These are phyloP conservation scores for Plotosus lineatus DNA, from an alignment of 2,113 vertebrate genomes.

Conservation along the genomic window DNA sequence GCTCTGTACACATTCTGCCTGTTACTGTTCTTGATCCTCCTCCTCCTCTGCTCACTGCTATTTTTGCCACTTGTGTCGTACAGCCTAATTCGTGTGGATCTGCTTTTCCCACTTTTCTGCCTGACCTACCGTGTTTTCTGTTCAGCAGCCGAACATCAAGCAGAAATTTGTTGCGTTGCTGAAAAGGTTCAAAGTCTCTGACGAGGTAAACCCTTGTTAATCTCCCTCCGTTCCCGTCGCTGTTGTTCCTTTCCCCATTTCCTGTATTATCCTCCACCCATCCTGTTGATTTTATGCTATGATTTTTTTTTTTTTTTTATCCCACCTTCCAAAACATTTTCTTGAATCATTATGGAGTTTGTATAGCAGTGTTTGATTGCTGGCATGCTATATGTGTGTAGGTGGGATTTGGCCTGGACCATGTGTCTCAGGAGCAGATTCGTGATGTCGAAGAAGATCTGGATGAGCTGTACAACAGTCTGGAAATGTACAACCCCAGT, in stretches of 20 bases:
- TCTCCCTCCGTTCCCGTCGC: neutral
- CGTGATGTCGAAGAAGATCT: constrained; percentile 89
- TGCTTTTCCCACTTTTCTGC: constrained; percentile 26
- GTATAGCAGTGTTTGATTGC: neutral
- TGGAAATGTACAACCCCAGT: constrained; percentile 94
- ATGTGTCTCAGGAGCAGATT: constrained; percentile 89
- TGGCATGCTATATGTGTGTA: constrained; percentile 46
- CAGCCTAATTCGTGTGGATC: constrained; percentile 31
- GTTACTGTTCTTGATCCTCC: constrained; percentile 31
- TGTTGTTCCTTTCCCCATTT: constrained; percentile 8
- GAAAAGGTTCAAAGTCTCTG: constrained; percentile 75
- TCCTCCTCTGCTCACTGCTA: constrained; percentile 34
- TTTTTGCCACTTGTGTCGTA: constrained; percentile 44
- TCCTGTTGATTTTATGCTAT: neutral
- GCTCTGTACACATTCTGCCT: constrained; percentile 16
- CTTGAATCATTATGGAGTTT: neutral
- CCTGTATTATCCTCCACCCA: neutral
- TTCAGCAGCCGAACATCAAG: constrained; percentile 82
- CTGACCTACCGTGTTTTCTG: constrained; percentile 38
- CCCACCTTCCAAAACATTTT: neutral
- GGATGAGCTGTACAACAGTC: constrained; percentile 89
- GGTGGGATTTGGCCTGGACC: constrained; percentile 88
- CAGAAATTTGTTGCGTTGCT: constrained; percentile 77
- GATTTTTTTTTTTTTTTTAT: neutral
- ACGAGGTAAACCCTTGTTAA: constrained; percentile 69